Evolutionary conservation across 2,113 vertebrate species (phyloP).

Genomic region (Elephantulus edwardii): DNA sequence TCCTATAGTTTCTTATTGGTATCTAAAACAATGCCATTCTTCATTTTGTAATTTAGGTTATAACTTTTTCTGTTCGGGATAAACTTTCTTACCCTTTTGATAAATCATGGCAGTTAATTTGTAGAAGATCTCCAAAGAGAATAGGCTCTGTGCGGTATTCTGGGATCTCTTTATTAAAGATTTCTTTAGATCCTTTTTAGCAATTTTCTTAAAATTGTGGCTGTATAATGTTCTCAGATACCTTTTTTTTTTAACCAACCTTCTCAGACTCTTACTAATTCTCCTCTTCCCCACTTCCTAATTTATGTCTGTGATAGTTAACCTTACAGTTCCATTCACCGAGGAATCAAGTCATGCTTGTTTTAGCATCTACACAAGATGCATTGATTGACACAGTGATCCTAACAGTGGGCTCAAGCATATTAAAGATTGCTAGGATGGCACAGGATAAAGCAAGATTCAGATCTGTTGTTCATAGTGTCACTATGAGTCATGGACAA

Average conservation of each 20-base stretch:
- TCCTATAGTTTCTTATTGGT: neutral
- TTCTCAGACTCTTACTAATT: neutral
- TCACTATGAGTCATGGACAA: no score
- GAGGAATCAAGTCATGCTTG: neutral
- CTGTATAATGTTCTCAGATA: neutral
- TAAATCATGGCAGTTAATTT: neutral
- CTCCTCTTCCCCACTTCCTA: neutral
- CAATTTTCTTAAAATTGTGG: conserved; percentile 11
- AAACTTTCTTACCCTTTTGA: conserved; percentile 1
- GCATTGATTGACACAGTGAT: no score
- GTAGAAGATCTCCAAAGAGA: conserved; percentile 6
- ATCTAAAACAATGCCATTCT: conserved; percentile 13
- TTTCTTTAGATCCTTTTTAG: neutral
- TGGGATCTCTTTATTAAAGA: neutral
- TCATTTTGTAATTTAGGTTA: neutral
- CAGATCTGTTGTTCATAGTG: no score
- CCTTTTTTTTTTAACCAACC: neutral
- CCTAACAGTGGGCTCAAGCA: no score
- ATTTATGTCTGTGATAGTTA: neutral
- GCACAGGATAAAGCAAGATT: no score
- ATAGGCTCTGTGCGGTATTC: neutral
- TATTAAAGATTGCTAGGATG: no score
- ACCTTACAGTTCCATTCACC: neutral
- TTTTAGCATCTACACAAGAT: no score
- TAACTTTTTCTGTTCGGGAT: neutral